Conservation (phyloP, 92 coral and sea anemone genomes). For the Bergia puertoricense region DNA sequence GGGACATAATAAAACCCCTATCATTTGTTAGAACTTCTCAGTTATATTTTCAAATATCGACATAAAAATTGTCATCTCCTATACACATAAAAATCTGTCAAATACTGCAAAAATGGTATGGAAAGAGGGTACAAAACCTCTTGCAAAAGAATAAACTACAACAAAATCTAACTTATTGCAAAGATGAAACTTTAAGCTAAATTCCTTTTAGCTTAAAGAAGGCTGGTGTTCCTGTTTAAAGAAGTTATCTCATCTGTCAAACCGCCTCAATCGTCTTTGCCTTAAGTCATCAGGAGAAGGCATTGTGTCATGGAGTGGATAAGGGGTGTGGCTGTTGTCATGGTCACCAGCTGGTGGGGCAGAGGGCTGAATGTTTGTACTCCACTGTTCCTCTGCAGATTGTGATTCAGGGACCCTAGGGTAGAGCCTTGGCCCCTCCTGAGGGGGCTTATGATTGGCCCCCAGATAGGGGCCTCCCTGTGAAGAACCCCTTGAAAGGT, state of each 20-base stretch:
- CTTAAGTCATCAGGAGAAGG: constrained; percentile 66
- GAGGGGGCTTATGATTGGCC: constrained; percentile 34
- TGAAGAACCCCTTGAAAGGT: constrained; percentile 30
- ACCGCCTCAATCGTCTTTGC: constrained; percentile 68
- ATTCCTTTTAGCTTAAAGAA: not conserved
- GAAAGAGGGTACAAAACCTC: no score
- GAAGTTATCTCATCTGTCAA: constrained; percentile 39
- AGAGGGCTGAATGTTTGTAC: constrained; percentile 33
- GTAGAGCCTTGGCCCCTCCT: constrained; percentile 50
- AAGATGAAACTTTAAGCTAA: not conserved
- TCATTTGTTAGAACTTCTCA: no score
- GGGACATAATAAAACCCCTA: no score
- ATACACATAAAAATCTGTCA: no score
- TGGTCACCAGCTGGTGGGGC: constrained; percentile 52
- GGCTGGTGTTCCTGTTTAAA: no score
- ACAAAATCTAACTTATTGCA: no score
- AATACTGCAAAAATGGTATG: no score
- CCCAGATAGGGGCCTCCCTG: constrained; percentile 5
- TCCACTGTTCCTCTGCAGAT: constrained; percentile 3
- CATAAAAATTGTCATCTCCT: no score
- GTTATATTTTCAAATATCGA: no score
- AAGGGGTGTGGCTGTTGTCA: constrained; percentile 37
- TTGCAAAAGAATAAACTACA: no score
- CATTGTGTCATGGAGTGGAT: constrained; percentile 49
- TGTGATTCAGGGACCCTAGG: constrained; percentile 60